phyloP scores from a whole-genome alignment of 2,888 invertebrate species.

The Anthrax anthrax region DNA sequence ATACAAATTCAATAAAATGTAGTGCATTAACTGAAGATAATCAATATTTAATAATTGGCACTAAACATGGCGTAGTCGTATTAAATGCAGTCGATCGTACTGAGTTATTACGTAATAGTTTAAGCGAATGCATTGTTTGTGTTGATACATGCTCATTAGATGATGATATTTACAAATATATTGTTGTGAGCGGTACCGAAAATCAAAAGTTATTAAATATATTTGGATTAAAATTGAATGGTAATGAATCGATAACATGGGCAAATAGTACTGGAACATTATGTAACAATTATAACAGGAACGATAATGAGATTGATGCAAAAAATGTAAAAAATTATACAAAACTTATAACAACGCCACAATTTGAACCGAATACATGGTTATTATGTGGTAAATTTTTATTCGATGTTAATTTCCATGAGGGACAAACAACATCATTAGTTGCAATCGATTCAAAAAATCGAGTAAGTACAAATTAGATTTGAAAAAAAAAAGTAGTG shows the following conservation, averaged over 20 bases:
- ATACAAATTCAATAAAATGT: slow-evolving; percentile 15
- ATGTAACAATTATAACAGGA: slow-evolving; percentile 13
- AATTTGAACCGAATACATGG: slow-evolving; percentile 24
- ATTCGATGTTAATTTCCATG: slow-evolving; percentile 19
- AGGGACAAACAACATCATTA: slow-evolving; percentile 15
- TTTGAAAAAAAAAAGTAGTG: too few species aligned
- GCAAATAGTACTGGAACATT: slow-evolving; percentile 15
- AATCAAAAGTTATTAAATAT: slow-evolving; percentile 22
- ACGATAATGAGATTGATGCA: not conserved
- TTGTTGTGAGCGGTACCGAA: slow-evolving; percentile 26
- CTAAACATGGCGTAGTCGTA: slow-evolving; percentile 26
- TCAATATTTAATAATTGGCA: slow-evolving; percentile 27
- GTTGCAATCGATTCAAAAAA: slow-evolving; percentile 27
- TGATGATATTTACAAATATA: slow-evolving; percentile 23
- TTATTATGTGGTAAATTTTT: slow-evolving; percentile 19
- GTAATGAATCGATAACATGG: slow-evolving; percentile 21
- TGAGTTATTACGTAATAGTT: slow-evolving; percentile 25
- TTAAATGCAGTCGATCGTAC: slow-evolving; percentile 19
- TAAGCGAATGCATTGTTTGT: slow-evolving; percentile 26
- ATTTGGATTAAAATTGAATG: slow-evolving; percentile 20
- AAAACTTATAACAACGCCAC: slow-evolving; percentile 8
- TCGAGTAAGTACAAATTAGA: slow-evolving; percentile 18
- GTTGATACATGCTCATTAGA: slow-evolving; percentile 26
- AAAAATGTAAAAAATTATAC: not conserved
- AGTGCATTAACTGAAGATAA: slow-evolving; percentile 23